These are phyloP conservation scores for Limnephilus lunatus DNA, from an alignment of 2,888 invertebrate genomes.

Conservation along the genomic window DNA sequence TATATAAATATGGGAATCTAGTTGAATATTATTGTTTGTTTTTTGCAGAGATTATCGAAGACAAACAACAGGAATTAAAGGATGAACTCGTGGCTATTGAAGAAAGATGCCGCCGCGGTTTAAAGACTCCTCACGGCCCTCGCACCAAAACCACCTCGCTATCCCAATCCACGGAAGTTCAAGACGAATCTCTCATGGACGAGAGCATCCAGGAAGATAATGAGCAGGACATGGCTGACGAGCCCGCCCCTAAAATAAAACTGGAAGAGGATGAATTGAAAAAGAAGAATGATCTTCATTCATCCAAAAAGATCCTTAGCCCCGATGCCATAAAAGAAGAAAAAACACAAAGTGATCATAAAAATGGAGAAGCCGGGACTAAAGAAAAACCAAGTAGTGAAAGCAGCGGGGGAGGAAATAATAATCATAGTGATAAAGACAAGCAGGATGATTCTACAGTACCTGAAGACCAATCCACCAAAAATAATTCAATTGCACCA, in stretches of 20 bases:
- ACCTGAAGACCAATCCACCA: slow-evolving; percentile 4
- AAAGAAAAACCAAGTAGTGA: slow-evolving; percentile 14
- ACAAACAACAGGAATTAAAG: slow-evolving; percentile 80
- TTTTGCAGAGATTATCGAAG: slow-evolving; percentile 79
- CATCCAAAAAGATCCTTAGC: slow-evolving; percentile 22
- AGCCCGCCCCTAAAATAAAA: slow-evolving; percentile 39
- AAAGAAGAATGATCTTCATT: slow-evolving; percentile 5
- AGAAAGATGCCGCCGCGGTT: slow-evolving; percentile 72
- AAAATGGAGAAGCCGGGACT: slow-evolving; percentile 7
- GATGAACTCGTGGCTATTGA: slow-evolving; percentile 82
- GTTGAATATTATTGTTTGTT: not conserved
- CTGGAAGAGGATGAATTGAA: slow-evolving; percentile 27
- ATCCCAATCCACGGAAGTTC: slow-evolving; percentile 33
- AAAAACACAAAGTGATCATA: slow-evolving; percentile 30
- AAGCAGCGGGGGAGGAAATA: not conserved
- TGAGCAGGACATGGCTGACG: slow-evolving; percentile 32
- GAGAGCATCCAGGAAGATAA: slow-evolving; percentile 31
- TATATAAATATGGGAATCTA: not conserved
- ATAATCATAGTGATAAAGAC: slow-evolving; percentile 27
- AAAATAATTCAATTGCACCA: slow-evolving; percentile 30
- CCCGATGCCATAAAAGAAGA: slow-evolving; percentile 24
- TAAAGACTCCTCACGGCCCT: slow-evolving; percentile 61
- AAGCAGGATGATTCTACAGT: slow-evolving; percentile 39
- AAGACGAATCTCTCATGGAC: slow-evolving; percentile 3
- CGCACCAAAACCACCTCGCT: slow-evolving; percentile 51